Conservation (phyloP, 2,113 vertebrate species). For the Hydrolagus affinis region DNA sequence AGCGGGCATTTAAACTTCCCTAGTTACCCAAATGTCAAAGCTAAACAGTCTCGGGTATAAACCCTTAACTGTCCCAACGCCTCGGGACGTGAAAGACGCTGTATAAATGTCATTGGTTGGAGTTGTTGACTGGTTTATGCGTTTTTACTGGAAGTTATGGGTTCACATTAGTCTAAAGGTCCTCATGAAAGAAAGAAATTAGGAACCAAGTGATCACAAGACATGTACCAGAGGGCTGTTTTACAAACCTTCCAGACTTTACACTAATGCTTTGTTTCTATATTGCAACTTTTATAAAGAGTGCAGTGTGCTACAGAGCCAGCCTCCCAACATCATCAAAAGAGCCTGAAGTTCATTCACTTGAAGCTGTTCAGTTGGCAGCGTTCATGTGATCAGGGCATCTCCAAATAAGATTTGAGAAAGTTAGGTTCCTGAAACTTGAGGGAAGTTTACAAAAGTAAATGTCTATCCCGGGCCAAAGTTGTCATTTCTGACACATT, state of each 20-base stretch:
- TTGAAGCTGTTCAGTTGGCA: constrained; percentile 2
- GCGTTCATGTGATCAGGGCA: neutral
- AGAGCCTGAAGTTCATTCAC: constrained; percentile 4
- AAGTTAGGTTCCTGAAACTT: neutral
- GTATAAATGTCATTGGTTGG: too few species aligned
- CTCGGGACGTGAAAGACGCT: too few species aligned
- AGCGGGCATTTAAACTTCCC: too few species aligned
- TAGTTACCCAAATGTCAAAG: too few species aligned
- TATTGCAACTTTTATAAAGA: constrained; percentile 14
- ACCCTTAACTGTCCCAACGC: too few species aligned
- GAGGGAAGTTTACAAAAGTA: neutral
- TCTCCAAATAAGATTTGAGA: neutral
- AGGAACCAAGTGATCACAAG: constrained; percentile 2
- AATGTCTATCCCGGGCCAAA: neutral
- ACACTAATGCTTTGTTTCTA: constrained; percentile 19
- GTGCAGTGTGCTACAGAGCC: constrained; percentile 2
- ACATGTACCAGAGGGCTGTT: neutral
- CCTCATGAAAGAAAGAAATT: constrained; percentile 10
- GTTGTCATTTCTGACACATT: neutral
- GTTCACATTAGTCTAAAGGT: neutral
- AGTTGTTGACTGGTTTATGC: neutral
- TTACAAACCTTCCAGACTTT: constrained; percentile 10
- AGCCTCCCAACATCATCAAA: constrained; percentile 15
- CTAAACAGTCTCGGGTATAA: too few species aligned
- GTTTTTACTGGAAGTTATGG: neutral